Percentiles rank a stretch among this genome's conserved stretches.
phyloP scores from a whole-genome alignment of 2,888 invertebrate genomes.

The Pyrocoelia pectoralis region DNA sequence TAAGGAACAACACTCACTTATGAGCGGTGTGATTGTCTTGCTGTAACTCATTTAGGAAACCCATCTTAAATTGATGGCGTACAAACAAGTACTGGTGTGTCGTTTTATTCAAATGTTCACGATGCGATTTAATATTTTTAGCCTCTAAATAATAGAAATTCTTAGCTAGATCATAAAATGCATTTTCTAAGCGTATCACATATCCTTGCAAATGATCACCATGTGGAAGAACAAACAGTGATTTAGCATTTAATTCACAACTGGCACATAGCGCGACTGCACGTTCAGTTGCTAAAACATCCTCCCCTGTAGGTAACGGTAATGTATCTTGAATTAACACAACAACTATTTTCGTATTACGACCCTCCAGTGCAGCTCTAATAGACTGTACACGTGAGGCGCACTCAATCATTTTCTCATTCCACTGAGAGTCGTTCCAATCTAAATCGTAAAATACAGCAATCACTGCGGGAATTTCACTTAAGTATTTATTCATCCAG shows the following conservation, averaged over 20 bases:
- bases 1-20: slow-evolving; percentile 66
- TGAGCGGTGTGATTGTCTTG: slow-evolving; percentile 88
- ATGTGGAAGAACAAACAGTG: slow-evolving; percentile 86
- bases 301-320: slow-evolving; percentile 80
- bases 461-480: slow-evolving; percentile 89
- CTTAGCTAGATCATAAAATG: slow-evolving; percentile 92
- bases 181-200: slow-evolving; percentile 84
- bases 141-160: slow-evolving; percentile 92
- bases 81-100: slow-evolving; percentile 93
- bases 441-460: slow-evolving; percentile 97
- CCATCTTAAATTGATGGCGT: slow-evolving; percentile 96
- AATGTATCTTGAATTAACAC: slow-evolving; percentile 90
- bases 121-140: slow-evolving; percentile 85
- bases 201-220: slow-evolving; percentile 85
- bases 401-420: slow-evolving; percentile 94
- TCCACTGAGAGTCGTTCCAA: slow-evolving; percentile 96
- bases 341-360: slow-evolving; percentile 80
- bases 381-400: slow-evolving; percentile 87
- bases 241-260: slow-evolving; percentile 91
- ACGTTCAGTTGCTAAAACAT: slow-evolving; percentile 86
- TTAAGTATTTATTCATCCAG: slow-evolving; percentile 94
- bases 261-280: slow-evolving; percentile 90
- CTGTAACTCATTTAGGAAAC: slow-evolving; percentile 91
- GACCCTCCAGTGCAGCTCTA: slow-evolving; percentile 75
- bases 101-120: slow-evolving; percentile 89